Evolutionary conservation across 2,113 vertebrate species (phyloP).

Genomic region (Elgaria multicarinata): DNA sequence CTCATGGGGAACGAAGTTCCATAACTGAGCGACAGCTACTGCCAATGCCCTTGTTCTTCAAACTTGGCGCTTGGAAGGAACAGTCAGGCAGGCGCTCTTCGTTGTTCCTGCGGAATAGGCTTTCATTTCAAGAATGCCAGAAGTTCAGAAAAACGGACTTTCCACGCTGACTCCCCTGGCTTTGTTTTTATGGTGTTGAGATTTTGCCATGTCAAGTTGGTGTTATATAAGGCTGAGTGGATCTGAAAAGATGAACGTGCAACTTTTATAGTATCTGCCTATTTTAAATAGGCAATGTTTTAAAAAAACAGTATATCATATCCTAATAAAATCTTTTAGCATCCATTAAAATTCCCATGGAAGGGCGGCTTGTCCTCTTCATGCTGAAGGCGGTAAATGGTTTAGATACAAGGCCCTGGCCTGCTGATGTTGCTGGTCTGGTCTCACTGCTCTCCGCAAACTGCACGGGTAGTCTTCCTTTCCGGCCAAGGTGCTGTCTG

Average conservation of each 20-base stretch:
- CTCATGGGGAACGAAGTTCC: neutral
- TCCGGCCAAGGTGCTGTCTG: neutral
- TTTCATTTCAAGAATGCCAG: slow-evolving; percentile 40
- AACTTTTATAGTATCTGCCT: neutral
- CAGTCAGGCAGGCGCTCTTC: neutral
- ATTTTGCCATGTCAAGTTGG: neutral
- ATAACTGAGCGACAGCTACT: neutral
- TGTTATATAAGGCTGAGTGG: neutral
- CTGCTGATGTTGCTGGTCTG: neutral
- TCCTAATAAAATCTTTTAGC: too few relatives aligned
- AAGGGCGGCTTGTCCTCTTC: neutral
- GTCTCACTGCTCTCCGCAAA: neutral
- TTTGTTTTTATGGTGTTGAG: neutral
- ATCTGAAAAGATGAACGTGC: neutral
- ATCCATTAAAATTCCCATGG: neutral
- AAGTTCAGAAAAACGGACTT: slow-evolving; percentile 28
- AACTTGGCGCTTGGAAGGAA: neutral
- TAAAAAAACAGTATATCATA: neutral
- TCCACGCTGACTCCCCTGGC: slow-evolving; percentile 3
- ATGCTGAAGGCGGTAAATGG: neutral
- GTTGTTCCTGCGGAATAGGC: slow-evolving; percentile 2
- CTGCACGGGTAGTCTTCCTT: too few relatives aligned
- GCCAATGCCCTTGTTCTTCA: neutral
- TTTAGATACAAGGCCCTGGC: neutral
- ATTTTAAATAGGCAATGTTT: neutral